These are phyloP conservation scores for Papilio xuthus DNA, from an alignment of 1,140 invertebrate species.

Conservation along the genomic window DNA sequence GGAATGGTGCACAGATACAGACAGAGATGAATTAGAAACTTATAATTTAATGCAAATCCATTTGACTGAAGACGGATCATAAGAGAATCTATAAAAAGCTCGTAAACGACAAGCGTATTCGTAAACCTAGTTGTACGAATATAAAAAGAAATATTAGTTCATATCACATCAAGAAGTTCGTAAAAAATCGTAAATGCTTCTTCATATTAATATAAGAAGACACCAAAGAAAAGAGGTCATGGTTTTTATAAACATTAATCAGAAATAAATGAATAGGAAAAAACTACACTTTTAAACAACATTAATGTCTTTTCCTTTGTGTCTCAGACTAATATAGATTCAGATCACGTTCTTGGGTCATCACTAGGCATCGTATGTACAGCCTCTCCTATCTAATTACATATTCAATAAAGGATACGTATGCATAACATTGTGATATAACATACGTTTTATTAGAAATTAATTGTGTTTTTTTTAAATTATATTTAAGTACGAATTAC, in stretches of 20 bases:
- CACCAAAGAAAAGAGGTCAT: not conserved
- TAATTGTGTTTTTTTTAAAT: no score
- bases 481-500: no score
- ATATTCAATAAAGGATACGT: slow-evolving; percentile 20
- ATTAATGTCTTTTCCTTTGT: slow-evolving; percentile 23
- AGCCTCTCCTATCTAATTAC: slow-evolving; percentile 10
- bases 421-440: not conserved
- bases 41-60: not conserved
- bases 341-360: not conserved
- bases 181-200: no score
- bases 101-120: no score
- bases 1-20: no score
- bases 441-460: not conserved
- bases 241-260: no score
- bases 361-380: slow-evolving; percentile 7
- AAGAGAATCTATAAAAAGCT: no score
- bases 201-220: not conserved
- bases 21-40: no score
- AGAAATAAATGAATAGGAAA: not conserved
- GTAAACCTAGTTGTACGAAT: not conserved
- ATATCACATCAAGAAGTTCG: no score
- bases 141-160: not conserved
- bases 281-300: slow-evolving; percentile 6
- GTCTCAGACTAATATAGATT: not conserved
- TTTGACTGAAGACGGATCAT: not conserved